Evolutionary conservation across 2,797 vertebrate species (phyloP).

Genomic region (Aeoliscus strigatus): DNA sequence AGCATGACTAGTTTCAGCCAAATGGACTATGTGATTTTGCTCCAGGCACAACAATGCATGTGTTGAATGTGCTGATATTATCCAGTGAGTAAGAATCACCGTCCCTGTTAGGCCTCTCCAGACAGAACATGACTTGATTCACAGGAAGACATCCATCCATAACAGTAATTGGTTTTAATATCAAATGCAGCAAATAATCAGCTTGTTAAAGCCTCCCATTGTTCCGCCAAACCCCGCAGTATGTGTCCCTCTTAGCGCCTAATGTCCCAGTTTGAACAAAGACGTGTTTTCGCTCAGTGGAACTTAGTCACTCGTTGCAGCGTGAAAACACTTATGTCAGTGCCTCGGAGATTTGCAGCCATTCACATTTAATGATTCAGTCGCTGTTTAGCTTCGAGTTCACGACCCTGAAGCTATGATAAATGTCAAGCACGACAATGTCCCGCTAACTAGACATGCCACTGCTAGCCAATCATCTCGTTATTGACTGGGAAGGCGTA

Average conservation of each 20-base stretch:
- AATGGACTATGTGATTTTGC: constrained; percentile 11
- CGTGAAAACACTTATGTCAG: constrained; percentile 69
- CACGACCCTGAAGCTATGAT: constrained; percentile 65
- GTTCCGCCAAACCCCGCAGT: constrained; percentile 33
- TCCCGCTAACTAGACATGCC: constrained; percentile 66
- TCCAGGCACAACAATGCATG: neutral
- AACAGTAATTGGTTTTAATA: constrained; percentile 52
- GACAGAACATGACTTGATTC: constrained; percentile 46
- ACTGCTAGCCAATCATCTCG: constrained; percentile 64
- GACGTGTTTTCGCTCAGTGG: constrained; percentile 58
- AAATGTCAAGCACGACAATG: constrained; percentile 71
- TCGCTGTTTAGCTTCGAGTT: constrained; percentile 62
- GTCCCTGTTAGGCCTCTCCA: constrained; percentile 20
- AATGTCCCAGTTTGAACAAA: constrained; percentile 68
- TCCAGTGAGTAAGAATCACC: constrained; percentile 25
- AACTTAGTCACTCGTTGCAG: constrained; percentile 69
- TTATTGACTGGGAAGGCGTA: constrained; percentile 62
- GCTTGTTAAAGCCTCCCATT: constrained; percentile 54
- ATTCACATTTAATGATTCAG: constrained; percentile 67
- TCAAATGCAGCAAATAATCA: constrained; percentile 48
- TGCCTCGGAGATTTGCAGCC: constrained; percentile 53
- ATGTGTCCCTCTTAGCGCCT: constrained; percentile 47
- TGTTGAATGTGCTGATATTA: constrained; percentile 2
- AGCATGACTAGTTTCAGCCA: neutral
- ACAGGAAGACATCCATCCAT: constrained; percentile 40